A percentile compares a stretch with the other conserved stretches of the same genome.
phyloP scores from a whole-genome alignment of 2,113 vertebrate species.

The Prionailurus bengalensis region DNA sequence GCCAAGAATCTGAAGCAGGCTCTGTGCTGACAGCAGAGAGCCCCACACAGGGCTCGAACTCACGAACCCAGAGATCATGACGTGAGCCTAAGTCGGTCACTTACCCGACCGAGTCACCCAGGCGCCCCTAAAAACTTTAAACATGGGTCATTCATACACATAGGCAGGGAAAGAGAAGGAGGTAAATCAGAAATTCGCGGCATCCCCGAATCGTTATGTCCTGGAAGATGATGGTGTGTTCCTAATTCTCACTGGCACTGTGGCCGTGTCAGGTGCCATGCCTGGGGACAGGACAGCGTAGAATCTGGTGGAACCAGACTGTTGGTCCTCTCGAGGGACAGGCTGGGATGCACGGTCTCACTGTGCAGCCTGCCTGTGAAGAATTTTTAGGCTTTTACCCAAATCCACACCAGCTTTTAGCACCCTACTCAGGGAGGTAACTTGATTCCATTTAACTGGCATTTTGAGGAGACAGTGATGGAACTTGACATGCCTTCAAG shows the following conservation, averaged over 20 bases:
- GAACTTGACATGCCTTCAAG: not conserved
- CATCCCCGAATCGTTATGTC: rapidly evolving
- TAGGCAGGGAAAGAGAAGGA: not conserved
- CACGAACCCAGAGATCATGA: too few relatives aligned
- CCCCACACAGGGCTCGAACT: too few relatives aligned
- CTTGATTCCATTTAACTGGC: rapidly evolving
- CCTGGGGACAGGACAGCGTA: rapidly evolving
- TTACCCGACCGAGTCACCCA: too few relatives aligned
- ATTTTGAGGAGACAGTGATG: not conserved
- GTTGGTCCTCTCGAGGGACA: rapidly evolving
- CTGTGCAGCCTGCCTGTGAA: not conserved
- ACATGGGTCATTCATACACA: not conserved
- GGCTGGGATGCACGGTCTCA: not conserved
- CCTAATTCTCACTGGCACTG: not conserved
- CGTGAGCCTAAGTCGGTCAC: too few relatives aligned
- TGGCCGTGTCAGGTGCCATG: rapidly evolving
- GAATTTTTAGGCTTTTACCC: not conserved
- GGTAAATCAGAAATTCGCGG: not conserved
- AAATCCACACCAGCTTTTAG: not conserved
- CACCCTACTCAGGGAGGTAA: rapidly evolving
- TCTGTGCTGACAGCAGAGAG: too few relatives aligned
- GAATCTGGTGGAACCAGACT: rapidly evolving
- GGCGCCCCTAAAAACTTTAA: too few relatives aligned
- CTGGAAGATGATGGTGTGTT: not conserved
- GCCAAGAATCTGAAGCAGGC: too few relatives aligned